Evolutionary conservation across 2,888 invertebrate species (phyloP).

Genomic region (Eumerus sabulonum): DNA sequence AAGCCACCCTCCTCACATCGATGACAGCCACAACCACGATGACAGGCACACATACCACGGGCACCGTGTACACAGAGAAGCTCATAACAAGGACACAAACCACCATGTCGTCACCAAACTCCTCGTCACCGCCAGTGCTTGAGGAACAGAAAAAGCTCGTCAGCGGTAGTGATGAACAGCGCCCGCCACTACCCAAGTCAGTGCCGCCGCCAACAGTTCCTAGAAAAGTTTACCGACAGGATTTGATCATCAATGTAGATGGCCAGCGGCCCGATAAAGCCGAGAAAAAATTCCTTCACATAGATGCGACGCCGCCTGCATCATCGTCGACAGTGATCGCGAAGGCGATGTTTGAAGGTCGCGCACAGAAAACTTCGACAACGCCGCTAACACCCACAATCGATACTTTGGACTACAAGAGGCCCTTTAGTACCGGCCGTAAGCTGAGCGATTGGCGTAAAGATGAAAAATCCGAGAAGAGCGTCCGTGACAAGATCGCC

Average conservation of each 20-base stretch:
- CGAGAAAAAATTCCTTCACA: conserved; percentile 55
- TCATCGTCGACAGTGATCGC: conserved; percentile 51
- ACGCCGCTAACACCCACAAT: conserved; percentile 36
- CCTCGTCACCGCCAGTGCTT: conserved; percentile 46
- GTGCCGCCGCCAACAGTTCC: conserved; percentile 77
- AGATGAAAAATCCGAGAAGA: conserved; percentile 89
- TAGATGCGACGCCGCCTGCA: conserved; percentile 37
- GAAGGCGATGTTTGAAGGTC: conserved; percentile 71
- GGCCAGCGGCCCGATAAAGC: conserved; percentile 72
- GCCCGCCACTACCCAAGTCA: conserved; percentile 78
- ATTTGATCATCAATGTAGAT: conserved; percentile 77
- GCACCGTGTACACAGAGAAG: conserved; percentile 72
- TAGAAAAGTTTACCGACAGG: conserved; percentile 78
- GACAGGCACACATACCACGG: conserved; percentile 64
- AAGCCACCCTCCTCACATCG: conserved; percentile 71
- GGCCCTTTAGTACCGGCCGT: conserved; percentile 75
- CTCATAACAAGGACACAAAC: conserved; percentile 71
- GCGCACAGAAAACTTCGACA: conserved; percentile 70
- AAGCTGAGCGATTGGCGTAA: conserved; percentile 81
- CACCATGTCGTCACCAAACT: conserved; percentile 31
- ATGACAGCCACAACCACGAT: conserved; percentile 71
- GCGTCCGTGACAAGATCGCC: conserved; percentile 91
- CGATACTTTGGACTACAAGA: conserved; percentile 73
- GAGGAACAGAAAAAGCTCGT: conserved; percentile 55
- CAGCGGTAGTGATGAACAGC: conserved; percentile 60